These are phyloP conservation scores for Loxodonta africana DNA, from an alignment of 2,113 vertebrate species.

Conservation along the genomic window DNA sequence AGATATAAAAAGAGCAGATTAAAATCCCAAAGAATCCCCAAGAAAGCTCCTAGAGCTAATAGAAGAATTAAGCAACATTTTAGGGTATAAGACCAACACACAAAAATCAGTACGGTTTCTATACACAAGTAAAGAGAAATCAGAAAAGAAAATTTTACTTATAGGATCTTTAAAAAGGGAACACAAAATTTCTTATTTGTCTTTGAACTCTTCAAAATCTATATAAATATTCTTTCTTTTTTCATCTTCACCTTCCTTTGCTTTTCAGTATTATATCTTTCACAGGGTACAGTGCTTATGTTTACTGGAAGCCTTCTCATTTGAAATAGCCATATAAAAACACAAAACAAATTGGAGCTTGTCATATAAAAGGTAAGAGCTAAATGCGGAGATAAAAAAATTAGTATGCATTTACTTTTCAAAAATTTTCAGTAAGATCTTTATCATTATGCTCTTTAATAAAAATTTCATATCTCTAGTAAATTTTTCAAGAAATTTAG, in stretches of 20 bases:
- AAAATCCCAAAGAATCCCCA: neutral
- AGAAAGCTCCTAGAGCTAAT: neutral
- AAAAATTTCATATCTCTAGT: neutral
- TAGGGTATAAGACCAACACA: neutral
- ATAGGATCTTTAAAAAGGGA: neutral
- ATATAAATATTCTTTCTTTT: neutral
- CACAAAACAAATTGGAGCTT: neutral
- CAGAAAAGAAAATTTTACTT: neutral
- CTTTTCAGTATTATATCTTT: neutral
- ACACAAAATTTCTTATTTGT: neutral
- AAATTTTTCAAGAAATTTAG: conserved; percentile 31
- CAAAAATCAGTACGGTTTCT: neutral
- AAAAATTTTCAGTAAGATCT: neutral
- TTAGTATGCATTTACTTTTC: neutral
- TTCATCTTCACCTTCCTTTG: conserved; percentile 37
- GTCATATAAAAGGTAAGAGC: neutral
- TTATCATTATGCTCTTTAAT: conserved; percentile 3
- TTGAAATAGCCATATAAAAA: neutral
- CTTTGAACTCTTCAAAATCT: conserved; percentile 33
- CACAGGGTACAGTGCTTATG: neutral
- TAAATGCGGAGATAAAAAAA: conserved; percentile 7
- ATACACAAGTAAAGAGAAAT: neutral
- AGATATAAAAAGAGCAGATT: neutral
- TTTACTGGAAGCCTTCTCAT: conserved; percentile 41
- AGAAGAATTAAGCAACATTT: neutral